phyloP scores from a whole-genome alignment of 2,797 vertebrate species.

The Premnoplex brunnescens region DNA sequence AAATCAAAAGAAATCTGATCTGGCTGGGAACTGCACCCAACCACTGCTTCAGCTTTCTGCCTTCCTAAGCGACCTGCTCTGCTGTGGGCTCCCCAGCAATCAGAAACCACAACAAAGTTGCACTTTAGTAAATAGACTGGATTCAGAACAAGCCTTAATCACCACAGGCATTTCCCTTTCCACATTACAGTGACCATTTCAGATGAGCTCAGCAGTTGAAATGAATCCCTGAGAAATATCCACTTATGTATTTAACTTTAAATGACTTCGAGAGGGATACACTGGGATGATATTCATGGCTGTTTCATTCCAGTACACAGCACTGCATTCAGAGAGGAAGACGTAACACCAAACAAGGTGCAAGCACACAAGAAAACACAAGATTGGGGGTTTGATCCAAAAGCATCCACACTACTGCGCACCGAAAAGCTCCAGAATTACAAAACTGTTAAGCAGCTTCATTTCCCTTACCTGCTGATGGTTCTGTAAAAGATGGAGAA shows the following conservation, averaged over 20 bases:
- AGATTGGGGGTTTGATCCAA: not conserved
- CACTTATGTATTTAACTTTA: not conserved
- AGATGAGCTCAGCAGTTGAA: not conserved
- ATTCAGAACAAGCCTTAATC: not conserved
- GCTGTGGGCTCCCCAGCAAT: not conserved
- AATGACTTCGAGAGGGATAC: not conserved
- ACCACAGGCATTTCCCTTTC: not conserved
- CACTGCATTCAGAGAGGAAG: not conserved
- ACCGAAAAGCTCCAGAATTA: not conserved
- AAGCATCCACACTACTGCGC: not conserved
- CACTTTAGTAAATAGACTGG: not conserved
- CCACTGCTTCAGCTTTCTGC: not conserved
- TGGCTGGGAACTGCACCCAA: not conserved
- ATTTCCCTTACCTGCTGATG: conserved; percentile 80
- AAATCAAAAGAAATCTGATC: not conserved
- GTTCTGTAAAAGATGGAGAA: conserved; percentile 75
- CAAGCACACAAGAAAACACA: not conserved
- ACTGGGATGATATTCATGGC: not conserved
- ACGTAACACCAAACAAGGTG: not conserved
- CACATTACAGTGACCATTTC: not conserved
- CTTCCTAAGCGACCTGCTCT: not conserved
- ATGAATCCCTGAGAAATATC: not conserved
- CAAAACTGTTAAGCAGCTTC: not conserved
- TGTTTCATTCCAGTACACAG: not conserved
- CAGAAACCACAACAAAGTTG: conserved; percentile 15